Evolutionary conservation across 2,888 invertebrate species (phyloP), one percentile per base, ranked within the genome.

Genomic region (Habrosyne pyritoides): DNA sequence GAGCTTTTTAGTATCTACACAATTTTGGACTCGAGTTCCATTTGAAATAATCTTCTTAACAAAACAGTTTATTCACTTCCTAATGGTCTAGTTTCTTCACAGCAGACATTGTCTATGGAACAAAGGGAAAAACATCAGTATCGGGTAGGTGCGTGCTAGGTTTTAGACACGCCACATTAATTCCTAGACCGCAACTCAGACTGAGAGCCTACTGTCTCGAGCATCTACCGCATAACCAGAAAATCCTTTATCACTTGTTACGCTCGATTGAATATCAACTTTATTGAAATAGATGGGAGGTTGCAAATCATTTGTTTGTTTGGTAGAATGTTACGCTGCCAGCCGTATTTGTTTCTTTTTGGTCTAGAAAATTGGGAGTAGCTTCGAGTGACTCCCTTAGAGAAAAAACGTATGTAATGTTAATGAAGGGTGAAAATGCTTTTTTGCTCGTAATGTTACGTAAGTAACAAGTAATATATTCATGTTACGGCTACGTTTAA

Each of bases 151-250:
- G 86, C 86, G 86, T 86, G 86, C 77, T 71, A 70, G 73, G 86
- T 81, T 87, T 88, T 83, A 87, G 86, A 79, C 83, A 85, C 75
- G 84, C 79, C 73, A 84, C 89, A 89, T 89, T 91, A 89, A 89
- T 89, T 86, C 81, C 86, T 87, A 87, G 87, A 85, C 87, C 85
- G 75, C 84, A 71, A 64, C 77, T 71, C 75, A 67, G 77, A 68
- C 77, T 78, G 78, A 84, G 82, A 81, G 85, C 86, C 86, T 84
- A 84, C 84, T 81, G 87, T 89, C 89, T 89, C 86, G 83, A 88
- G 89, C 75, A 73, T 52, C 68, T 55, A 46, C 33, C 52, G 52
- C 53, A 63, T 21, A 26, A 53, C 33, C 53, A 63, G 67, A 81
- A 77, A 33, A 60, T 7, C 61, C 2, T 60, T 73, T n/a, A 30